Percentiles rank a stretch among this genome's conserved stretches.
Evolutionary conservation across 2,888 invertebrate species (phyloP).

Genomic region (Drosophila rubida): DNA sequence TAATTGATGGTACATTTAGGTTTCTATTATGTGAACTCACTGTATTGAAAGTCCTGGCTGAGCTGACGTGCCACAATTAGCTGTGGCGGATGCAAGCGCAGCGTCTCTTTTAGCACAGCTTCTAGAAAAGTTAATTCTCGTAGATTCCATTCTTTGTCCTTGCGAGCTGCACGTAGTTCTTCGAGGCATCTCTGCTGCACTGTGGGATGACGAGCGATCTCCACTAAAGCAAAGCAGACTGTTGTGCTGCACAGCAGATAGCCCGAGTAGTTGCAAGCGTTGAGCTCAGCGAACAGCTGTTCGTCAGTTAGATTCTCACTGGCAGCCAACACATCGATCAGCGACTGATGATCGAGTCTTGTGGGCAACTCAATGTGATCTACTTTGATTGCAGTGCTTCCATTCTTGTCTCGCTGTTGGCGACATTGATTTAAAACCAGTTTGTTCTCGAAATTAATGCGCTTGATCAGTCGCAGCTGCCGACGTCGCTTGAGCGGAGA

Average conservation of each 20-base stretch:
- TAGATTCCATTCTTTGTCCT: neutral
- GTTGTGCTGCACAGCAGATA: constrained; percentile 57
- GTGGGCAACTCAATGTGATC: constrained; percentile 16
- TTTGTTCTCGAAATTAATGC: constrained; percentile 46
- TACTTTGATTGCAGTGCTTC: constrained; percentile 11
- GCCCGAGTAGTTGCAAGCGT: constrained; percentile 60
- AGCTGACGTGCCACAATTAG: constrained; percentile 62
- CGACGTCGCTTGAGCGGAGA: constrained; percentile 44
- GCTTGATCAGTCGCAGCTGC: constrained; percentile 48
- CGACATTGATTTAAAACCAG: constrained; percentile 33
- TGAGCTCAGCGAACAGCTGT: constrained; percentile 58
- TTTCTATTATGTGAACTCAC: constrained; percentile 42
- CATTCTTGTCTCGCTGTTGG: neutral
- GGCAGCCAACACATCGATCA: constrained; percentile 49
- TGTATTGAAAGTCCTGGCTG: constrained; percentile 58
- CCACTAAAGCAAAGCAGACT: constrained; percentile 57
- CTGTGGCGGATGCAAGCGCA: constrained; percentile 88
- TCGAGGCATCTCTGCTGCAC: constrained; percentile 62
- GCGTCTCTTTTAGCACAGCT: constrained; percentile 87
- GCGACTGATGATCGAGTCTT: constrained; percentile 34
- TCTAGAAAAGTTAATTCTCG: constrained; percentile 51
- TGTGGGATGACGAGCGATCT: constrained; percentile 64
- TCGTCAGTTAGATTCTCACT: constrained; percentile 20
- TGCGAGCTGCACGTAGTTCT: constrained; percentile 28
- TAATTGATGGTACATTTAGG: neutral